A percentile compares a stretch with the other conserved stretches of the same genome.
These are phyloP conservation scores for Hirundichthys speculiger DNA, from an alignment of 2,113 vertebrate genomes.

Conservation along the genomic window DNA sequence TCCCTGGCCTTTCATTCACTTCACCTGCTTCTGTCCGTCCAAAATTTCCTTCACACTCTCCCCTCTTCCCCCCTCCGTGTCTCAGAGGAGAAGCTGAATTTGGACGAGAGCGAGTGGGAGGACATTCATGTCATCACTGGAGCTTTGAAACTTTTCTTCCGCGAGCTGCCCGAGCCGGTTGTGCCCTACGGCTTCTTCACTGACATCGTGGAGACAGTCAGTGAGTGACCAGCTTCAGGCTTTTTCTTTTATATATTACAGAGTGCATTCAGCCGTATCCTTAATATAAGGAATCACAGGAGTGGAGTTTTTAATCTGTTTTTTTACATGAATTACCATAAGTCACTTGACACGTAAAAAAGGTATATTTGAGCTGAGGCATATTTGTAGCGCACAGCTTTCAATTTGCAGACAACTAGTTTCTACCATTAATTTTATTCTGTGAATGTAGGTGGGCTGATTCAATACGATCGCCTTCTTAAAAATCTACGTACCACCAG, in stretches of 20 bases:
- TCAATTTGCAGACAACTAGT: neutral
- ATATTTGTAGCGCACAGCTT: too few relatives aligned
- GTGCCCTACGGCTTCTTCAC: conserved; percentile 83
- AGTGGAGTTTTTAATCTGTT: too few relatives aligned
- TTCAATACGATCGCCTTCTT: too few relatives aligned
- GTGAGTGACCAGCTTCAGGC: conserved; percentile 75
- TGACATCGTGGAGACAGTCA: conserved; percentile 81
- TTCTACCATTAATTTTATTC: too few relatives aligned
- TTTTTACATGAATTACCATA: too few relatives aligned
- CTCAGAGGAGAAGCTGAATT: conserved; percentile 87
- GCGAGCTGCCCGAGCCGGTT: conserved; percentile 91
- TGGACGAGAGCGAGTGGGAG: conserved; percentile 89
- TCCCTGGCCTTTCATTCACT: conserved; percentile 7
- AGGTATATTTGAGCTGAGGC: too few relatives aligned
- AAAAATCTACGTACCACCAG: too few relatives aligned
- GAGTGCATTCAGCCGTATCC: neutral
- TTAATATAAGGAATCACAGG: too few relatives aligned
- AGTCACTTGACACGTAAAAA: too few relatives aligned
- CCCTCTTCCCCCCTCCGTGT: neutral
- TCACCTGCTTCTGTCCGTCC: conserved; percentile 29
- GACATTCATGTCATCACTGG: conserved; percentile 92
- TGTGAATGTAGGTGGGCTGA: too few relatives aligned
- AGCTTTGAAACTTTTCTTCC: conserved; percentile 92
- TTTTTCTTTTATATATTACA: neutral
- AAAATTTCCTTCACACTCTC: neutral